Evolutionary conservation across 2,797 vertebrate species (phyloP), one percentile per base, ranked within the genome.

Genomic region (Psittacula echo): DNA sequence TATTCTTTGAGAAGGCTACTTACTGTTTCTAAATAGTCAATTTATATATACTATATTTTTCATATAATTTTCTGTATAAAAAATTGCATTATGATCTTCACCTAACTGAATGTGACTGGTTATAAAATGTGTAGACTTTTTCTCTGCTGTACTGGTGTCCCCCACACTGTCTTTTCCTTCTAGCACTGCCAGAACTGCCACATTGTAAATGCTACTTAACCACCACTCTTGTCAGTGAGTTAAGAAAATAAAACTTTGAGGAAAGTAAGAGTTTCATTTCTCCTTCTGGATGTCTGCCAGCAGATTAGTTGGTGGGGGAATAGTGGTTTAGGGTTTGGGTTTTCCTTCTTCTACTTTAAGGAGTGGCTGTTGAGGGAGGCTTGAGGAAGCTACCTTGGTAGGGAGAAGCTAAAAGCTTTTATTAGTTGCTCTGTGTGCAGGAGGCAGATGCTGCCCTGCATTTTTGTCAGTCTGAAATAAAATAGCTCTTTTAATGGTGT

Each of bases 391-490:
- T 39, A 2, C 50, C 75, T 39, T 16, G 34, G 41, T 23, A 78
- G 39, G 34, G 30, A 56, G n/a, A 67, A 83, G 32, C 37, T 32
- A 34, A 71, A 80, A 79, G 29, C 11, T 58, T 93, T 79, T 53
- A 22, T 32, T 47, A 56, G 27, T 11, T 45, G 48, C 29, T 83
- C 5, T 34, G 16, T 1, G 5, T 50, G 34, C 32, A 11, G 8
- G 41, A 86, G 41, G 50, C 16, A 30, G 21, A 39, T 0, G 2
- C 42, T 75, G 58, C 18, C 65, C 39, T 0, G 0, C 10, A 51
- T 73, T 93, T 93, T 41, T 88, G 72, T 53, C 24, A 70, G 45
- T 37, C 50, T 90, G 85, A 91, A 95, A 72, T 78, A 66, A 91
- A 94, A 65, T 2, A 80, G 66, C 34, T 56, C 51, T 76, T 83